Percentiles rank a stretch among this genome's conserved stretches.
These are phyloP conservation scores for Drosophila erecta DNA, from an alignment of 1,140 invertebrate species.

Conservation along the genomic window DNA sequence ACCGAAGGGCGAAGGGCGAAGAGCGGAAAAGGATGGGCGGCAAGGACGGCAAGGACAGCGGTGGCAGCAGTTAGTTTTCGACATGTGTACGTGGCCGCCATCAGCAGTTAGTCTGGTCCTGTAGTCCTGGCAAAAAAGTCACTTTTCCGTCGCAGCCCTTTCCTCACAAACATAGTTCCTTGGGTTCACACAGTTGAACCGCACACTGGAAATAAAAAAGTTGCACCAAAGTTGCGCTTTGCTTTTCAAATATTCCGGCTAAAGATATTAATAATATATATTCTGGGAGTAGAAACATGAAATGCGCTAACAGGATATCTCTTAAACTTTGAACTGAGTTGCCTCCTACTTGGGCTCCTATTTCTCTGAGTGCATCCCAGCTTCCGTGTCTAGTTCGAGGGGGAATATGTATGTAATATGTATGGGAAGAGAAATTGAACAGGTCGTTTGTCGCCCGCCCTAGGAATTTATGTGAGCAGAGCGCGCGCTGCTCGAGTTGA, in stretches of 20 bases:
- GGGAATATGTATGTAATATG: conserved; percentile 31
- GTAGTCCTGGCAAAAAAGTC: conserved; percentile 39
- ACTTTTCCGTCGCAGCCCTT: conserved; percentile 10
- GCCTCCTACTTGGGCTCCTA: too few species aligned
- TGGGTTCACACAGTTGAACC: conserved; percentile 8
- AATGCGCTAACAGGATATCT: too few species aligned
- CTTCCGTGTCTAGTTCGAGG: conserved; percentile 34
- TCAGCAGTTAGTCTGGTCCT: conserved; percentile 49
- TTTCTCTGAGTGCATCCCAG: background rate
- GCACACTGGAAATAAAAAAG: conserved; percentile 4
- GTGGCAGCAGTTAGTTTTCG: conserved; percentile 74
- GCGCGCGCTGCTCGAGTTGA: conserved; percentile 64
- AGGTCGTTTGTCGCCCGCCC: conserved; percentile 76
- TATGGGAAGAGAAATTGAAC: conserved; percentile 72
- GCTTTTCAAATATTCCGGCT: too few species aligned
- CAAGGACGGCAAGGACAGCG: conserved; percentile 29
- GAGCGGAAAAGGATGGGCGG: background rate
- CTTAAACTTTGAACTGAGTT: too few species aligned
- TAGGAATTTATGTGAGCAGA: conserved; percentile 75
- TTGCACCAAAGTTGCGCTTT: too few species aligned
- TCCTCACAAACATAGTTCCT: conserved; percentile 10
- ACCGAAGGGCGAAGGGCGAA: conserved; percentile 10
- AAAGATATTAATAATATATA: too few species aligned
- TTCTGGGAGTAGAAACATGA: background rate
- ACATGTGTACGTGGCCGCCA: conserved; percentile 78